Base-by-base conservation (phyloP, 2,113 vertebrate genomes). In the Tenebrosternarchus preto region DNA sequence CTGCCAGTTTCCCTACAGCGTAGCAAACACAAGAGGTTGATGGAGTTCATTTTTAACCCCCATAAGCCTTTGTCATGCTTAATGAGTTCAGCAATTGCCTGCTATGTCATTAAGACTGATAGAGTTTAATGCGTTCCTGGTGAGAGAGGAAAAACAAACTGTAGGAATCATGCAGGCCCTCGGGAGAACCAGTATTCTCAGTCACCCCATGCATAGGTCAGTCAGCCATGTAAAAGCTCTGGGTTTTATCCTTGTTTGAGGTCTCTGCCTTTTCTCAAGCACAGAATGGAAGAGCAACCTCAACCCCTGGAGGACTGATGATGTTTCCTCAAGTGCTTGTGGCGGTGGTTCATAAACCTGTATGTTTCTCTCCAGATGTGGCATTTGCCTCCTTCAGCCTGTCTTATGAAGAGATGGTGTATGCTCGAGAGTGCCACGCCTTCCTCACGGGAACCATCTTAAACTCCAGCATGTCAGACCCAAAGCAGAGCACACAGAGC, bases 351-450 rank as follows among this genome's bases (percentile, higher is more conserved):
- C 20, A 22, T 19, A 53, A 76, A 53, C 61, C 55, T 16, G 55
- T 9, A 19, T 67, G 24, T 36, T 64, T 43, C 25, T 57, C 60
- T 78, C 56, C 71, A 93, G 92, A 89, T 20, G 78, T 83, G 1
- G 86, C 83, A 69, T 93, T 91, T 70, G 83, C 90, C 29, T 88
- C 85, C 73, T 89, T 93, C 82, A 88, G 88, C 59, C 66, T 91
- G 78, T 89, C 86, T 1, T 87, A 84, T n/a, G 87, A 92, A 72
- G 92, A 92, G 84, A 92, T 91, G 83, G 89, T 90, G 72, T 92
- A 88, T 0, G 85, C 88, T 31, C 86, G 90, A 33, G 89, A 90
- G 81, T 91, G 92, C 71, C 90, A 91, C 80, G 33, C 66, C 11
- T 91, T 93, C 82, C 89, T 91, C 81, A 90, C 90, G 0, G 88